These are phyloP conservation scores for Sigmodon hispidus DNA, from an alignment of 2,113 vertebrate species.

Conservation along the genomic window DNA sequence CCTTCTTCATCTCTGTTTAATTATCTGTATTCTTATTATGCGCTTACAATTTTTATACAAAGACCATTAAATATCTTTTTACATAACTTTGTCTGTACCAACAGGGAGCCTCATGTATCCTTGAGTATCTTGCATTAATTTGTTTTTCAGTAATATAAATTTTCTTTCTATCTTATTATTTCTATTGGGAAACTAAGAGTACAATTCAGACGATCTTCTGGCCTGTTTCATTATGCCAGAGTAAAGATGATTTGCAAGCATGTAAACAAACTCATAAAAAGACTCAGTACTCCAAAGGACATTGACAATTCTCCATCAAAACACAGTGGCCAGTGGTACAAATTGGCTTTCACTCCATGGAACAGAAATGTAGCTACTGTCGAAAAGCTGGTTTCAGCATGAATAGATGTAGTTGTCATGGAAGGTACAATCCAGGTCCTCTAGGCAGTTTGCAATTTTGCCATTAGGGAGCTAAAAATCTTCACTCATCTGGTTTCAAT, in stretches of 20 bases:
- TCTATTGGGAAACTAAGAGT: constrained; percentile 19
- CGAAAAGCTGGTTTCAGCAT: constrained; percentile 24
- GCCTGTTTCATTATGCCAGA: constrained; percentile 24
- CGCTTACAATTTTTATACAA: not conserved
- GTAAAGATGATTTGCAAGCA: constrained; percentile 54
- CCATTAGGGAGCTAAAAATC: constrained; percentile 16
- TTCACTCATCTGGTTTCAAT: constrained; percentile 48
- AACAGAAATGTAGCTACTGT: not conserved
- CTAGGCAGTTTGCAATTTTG: not conserved
- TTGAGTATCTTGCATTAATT: constrained; percentile 11
- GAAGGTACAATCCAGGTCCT: not conserved
- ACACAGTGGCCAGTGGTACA: not conserved
- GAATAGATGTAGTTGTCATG: constrained; percentile 34
- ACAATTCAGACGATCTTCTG: not conserved
- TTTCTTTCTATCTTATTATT: constrained; percentile 37
- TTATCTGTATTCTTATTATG: constrained; percentile 18
- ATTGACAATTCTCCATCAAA: not conserved
- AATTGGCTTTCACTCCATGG: constrained; percentile 53
- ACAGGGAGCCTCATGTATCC: not conserved
- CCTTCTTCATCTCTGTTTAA: not conserved
- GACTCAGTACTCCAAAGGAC: not conserved
- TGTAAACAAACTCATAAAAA: constrained; percentile 52
- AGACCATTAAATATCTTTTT: not conserved
- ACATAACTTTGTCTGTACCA: not conserved
- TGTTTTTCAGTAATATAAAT: not conserved